Evolutionary conservation across 2,797 vertebrate genomes (phyloP), one percentile per base, ranked within the genome.

Genomic region (Siniperca undulata): DNA sequence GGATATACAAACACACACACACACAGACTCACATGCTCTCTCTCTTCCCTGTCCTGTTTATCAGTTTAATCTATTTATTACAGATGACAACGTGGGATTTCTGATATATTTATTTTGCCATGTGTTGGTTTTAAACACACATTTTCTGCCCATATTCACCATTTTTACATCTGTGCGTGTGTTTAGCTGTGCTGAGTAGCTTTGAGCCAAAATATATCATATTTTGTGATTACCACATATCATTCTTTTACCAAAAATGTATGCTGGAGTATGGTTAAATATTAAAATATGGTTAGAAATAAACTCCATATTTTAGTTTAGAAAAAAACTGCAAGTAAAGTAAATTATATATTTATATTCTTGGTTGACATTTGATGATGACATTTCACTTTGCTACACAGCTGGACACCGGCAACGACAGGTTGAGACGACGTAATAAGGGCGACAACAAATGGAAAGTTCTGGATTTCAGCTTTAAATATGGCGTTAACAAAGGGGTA

Each of bases 381-480:
- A 61, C 44, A 60, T 77, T 61, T 75, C 56, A 24, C 46, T 80
- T 65, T 46, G 22, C 72, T 53, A 34, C 62, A 67, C 66, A 61
- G 69, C 64, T 19, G 11, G 30, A 67, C 27, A 24, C 53, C 14
- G 17, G 20, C 52, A 69, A 55, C 19, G 20, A 52, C 36, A 69
- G 52, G 58, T 16, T 70, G 24, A 76, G 46, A 67, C 27, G 1
- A 75, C 12, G 14, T 46, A 70, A 68, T 20, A 20, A 19, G 40
- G 56, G 40, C 24, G 7, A 52, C 24, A 27, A 38, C 72, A 80
- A 75, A 83, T 46, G 48, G 22, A 77, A 87, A 80, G 64, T 72
- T 85, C 44, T 78, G 80, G 52, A 83, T 88, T 88, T 89, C 46
- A 84, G 82, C 58, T 89, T 83, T 89, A 87, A 89, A 87, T 87